Base-by-base conservation (phyloP, 2,888 invertebrate species). In the Synanthedon tipuliformis region DNA sequence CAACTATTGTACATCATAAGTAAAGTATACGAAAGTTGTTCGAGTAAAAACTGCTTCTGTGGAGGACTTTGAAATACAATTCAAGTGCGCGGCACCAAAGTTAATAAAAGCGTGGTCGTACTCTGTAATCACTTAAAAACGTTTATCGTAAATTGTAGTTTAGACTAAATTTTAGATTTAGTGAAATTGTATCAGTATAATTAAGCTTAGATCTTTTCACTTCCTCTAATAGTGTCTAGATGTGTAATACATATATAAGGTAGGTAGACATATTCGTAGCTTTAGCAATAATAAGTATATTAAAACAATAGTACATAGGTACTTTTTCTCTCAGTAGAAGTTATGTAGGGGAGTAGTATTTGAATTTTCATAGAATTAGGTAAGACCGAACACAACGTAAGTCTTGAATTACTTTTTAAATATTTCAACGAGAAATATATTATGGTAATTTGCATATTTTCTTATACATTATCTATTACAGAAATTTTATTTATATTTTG, bases 331-430 rank as follows among this genome's bases (percentile, higher is more conserved):
- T 45, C 1, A 45, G 45, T 45, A 13, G n/a, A 12, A 13, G 4
- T 45, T 7, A n/a, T 13, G 13, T 45, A 45, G 12, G 45, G 4
- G n/a, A 54, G 64, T 81, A 81, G 79, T 57, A 63, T 77, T 81
- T 76, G 71, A 60, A 78, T 77, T 81, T 78, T 63, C 61, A 68
- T 81, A 82, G 78, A 61, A 56, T 69, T 80, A 78, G 76, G 71
- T 58, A 62, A 58, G 68, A 68, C 75, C 76, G 76, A 69, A 71
- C 71, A 78, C 73, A 73, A 71, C 65, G 63, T 57, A 34, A 34
- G 34, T 1, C 34, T 34, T 34, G 34, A 10, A 34, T 34, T 34
- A 34, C 10, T 34, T 34, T 34, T 34, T 1, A 34, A 23, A 23
- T 23, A 4, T 23, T 23, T 23, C 23, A 23, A 5, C 1, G 23